Conservation (phyloP, 2,113 vertebrate genomes). For the Dolichallabes microphthalmus region DNA sequence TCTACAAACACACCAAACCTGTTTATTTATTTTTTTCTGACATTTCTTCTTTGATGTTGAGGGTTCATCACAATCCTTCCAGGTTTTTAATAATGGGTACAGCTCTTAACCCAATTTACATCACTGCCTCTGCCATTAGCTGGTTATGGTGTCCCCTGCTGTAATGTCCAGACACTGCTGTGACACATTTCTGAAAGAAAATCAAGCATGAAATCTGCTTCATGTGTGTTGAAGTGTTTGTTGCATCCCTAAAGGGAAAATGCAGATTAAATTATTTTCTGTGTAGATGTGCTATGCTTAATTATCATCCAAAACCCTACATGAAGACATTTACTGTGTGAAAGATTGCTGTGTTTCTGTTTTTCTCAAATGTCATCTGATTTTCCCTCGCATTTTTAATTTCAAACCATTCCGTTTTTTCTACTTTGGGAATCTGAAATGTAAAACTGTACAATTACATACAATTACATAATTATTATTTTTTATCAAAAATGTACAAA, state of each 20-base stretch:
- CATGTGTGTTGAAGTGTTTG: background rate
- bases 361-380: background rate
- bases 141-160: background rate
- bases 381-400: background rate
- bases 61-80: too few relatives aligned
- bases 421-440: background rate
- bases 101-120: too few relatives aligned
- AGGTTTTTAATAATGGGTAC: too few relatives aligned
- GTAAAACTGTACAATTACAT: background rate
- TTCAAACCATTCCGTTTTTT: background rate
- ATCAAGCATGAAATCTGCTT: background rate
- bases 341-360: background rate
- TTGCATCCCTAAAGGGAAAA: background rate
- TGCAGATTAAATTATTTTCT: too few relatives aligned
- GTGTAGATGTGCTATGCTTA: background rate
- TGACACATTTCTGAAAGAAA: background rate
- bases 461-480: background rate
- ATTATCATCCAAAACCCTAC: background rate
- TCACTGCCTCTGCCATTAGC: too few relatives aligned
- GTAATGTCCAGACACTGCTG: background rate
- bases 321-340: background rate
- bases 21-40: too few relatives aligned
- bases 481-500: too few relatives aligned
- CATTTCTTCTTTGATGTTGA: too few relatives aligned
- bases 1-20: too few relatives aligned